Percentiles rank a stretch among this genome's conserved stretches.
Conservation (phyloP, 2,797 vertebrate genomes). For the Gambelia wislizenii region DNA sequence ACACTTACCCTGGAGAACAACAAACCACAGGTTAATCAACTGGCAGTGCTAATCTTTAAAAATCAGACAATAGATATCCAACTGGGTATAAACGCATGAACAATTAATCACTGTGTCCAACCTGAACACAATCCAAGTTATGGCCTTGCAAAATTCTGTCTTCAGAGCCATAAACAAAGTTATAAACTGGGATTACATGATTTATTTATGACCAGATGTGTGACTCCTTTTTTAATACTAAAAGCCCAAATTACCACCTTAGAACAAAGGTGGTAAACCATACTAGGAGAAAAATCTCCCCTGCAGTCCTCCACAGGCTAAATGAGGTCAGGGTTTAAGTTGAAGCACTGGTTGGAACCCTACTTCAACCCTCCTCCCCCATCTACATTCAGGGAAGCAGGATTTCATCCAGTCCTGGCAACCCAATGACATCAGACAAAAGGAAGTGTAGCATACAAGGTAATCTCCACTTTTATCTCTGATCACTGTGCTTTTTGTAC, state of each 20-base stretch:
- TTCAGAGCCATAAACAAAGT: too few relatives aligned
- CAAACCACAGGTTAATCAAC: background rate
- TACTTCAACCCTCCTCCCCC: background rate
- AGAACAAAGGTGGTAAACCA: background rate
- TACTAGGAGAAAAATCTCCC: background rate
- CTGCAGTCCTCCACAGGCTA: background rate
- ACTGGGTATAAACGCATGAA: background rate
- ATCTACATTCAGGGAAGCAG: background rate
- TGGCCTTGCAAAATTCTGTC: background rate
- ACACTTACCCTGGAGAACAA: background rate
- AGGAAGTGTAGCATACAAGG: too few relatives aligned
- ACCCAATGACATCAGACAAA: background rate
- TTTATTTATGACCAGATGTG: background rate
- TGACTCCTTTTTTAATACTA: background rate
- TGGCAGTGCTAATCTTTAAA: background rate
- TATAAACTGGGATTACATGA: background rate
- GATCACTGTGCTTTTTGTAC: background rate
- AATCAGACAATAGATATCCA: background rate
- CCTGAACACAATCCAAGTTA: background rate
- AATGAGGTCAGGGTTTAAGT: background rate
- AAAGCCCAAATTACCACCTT: background rate
- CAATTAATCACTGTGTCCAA: background rate
- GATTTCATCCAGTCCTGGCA: background rate
- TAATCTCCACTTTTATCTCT: too few relatives aligned
- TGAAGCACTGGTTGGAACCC: background rate